Base-by-base conservation (phyloP, 2,113 vertebrate genomes). In the Cheirogaleus medius region DNA sequence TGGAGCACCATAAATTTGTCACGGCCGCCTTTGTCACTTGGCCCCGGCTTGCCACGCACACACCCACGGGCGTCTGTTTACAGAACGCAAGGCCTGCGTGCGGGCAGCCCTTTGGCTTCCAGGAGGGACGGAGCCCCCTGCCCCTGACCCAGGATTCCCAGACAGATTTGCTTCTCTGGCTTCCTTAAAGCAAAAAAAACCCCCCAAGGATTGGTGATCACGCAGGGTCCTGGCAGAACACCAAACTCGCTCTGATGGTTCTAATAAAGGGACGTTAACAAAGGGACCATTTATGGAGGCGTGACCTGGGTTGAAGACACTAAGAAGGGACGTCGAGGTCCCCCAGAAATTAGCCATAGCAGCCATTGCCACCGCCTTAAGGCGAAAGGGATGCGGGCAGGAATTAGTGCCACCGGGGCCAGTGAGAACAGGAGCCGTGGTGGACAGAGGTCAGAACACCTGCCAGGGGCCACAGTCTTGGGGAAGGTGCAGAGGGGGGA, bases 21-120 rank as follows among this genome's bases (percentile, higher is more conserved):
- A 78, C 94, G 90, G 97, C n/a, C 66, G 1, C 95, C 96, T 87
- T 90, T 98, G 97, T 97, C 97, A 90, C n/a, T 92, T 85, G 86
- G 92, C 96, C 76, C 87, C 71, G 94, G 91, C 84, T 77, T 10
- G 10, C 82, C 4, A 37, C 23, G 96, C 4, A 37, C 23, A 95
- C 4, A 37, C 27, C 95, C 54, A 52, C 54, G 54, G 97, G 95
- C 97, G 97, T 98, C 97, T 95, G 93, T 98, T 97, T 98, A 95
- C 76, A 27, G 77, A 97, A 78, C 9, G 44, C 94, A 94, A 78
- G 34, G 90, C 64, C 97, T 97, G 97, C 64, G 47, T 90, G 95
- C 94, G 94, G 97, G 96, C 93, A 96, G 92, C 95, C 96, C 39
- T 85, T 94, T 71, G 60, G 94, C 97, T 91, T 97, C 91, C 95